Base-by-base conservation (phyloP, 2,888 invertebrate species). In the Polia nebulosa region DNA sequence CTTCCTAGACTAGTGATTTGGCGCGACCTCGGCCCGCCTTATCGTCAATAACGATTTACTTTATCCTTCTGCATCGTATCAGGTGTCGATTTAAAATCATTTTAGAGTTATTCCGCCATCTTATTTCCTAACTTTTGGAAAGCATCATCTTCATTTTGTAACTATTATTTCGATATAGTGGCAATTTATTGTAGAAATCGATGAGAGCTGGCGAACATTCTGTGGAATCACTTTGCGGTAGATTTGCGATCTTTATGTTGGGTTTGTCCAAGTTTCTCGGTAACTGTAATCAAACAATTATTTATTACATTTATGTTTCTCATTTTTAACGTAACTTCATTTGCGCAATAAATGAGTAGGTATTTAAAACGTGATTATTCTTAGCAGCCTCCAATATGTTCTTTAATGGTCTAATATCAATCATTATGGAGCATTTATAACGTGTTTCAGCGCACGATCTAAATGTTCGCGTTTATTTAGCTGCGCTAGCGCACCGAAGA, bases 11-110 rank as follows among this genome's bases (percentile, higher is more conserved):
- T 77, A 80, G 86, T 85, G 70, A 85, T 87, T 87, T 86, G 85
- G 85, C 83, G 76, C 85, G 89, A 89, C 89, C 90, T 91, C 89
- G 88, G 80, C 67, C 80, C 63, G 81, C 83, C 87, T 87, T 87
- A 87, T 85, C 89, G 84, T 80, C 84, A 81, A 78, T 81, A 86
- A 83, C 82, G 80, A 84, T 83, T 84, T 84, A 82, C 78, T 84
- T 85, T 85, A 83, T 85, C 81, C 83, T 82, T 77, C 72, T 75
- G 74, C 76, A 77, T 79, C 78, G 78, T 83, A 84, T 85, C 84
- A 78, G 75, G 81, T 84, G 84, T 83, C 85, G 80, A 86, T 88
- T 88, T 85, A 84, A 88, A 86, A 88, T 82, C 70, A 85, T 84
- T 86, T 76, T 59, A 71, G 63, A 80, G 61, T 75, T 76, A 70